Evolutionary conservation across 1,140 invertebrate genomes (phyloP), one percentile per base, ranked within the genome.

Genomic region (Prorops nasuta): DNA sequence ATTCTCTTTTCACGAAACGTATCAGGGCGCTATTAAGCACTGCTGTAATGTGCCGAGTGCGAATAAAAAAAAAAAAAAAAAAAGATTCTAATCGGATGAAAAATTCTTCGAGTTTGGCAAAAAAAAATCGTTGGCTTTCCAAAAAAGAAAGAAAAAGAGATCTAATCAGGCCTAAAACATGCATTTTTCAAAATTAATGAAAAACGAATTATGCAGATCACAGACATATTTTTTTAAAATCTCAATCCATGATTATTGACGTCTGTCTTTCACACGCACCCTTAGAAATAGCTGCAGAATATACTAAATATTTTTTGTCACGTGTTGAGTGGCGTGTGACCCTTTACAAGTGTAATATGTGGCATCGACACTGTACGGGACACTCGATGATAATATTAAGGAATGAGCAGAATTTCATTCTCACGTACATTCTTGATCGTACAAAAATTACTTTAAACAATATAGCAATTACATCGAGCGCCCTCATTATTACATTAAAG

Each of bases 231-330:
- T n/a, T n/a, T n/a, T n/a, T n/a, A n/a, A n/a, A n/a, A n/a, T n/a
- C n/a, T n/a, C n/a, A n/a, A n/a, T n/a, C n/a, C n/a, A n/a, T n/a
- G n/a, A n/a, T n/a, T n/a, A n/a, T n/a, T n/a, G n/a, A n/a, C n/a
- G n/a, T n/a, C n/a, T n/a, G n/a, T n/a, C n/a, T n/a, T n/a, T n/a
- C n/a, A n/a, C n/a, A n/a, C n/a, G n/a, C n/a, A n/a, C n/a, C n/a
- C 46, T 72, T 76, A 74, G 72, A 76, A 74, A 76, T 74, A 76
- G 55, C 72, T 74, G 72, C 72, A 74, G 57, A 53, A 47, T 59
- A 40, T 49, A 54, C 43, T 39, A 53, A 51, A 45, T n/a, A 52
- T 52, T 52, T 28, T 34, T 55, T 54, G 34, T 53, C 47, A 49
- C 42, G 31, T 38, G 40, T 53, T 51, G 50, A 57, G 47, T 66